Evolutionary conservation across 2,888 invertebrate species (phyloP), one percentile per base, ranked within the genome.

Genomic region (Coecobrya sp.): DNA sequence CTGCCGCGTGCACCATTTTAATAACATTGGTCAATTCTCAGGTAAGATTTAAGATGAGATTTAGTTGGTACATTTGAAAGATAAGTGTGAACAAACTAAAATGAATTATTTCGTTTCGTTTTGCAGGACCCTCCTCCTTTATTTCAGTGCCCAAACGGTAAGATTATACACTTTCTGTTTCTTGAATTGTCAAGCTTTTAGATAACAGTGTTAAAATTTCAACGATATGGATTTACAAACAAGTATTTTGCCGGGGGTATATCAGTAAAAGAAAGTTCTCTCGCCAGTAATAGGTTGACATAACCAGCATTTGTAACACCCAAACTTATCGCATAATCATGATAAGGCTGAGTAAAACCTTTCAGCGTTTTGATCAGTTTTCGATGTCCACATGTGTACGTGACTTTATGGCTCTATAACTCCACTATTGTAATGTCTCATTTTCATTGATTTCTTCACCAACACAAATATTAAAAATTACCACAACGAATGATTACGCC

Each of bases 101-200:
- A 19, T 19, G 10, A 52, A 30, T 62, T 19, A 62, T 49, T 27
- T 70, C 16, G 11, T 55, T 55, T 86, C 85, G 13, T 91, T 65
- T 22, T 94, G 45, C 93, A 94, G 94, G 93, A 94, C 86, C 93
- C 95, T 86, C 91, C 93, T 79, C 89, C 93, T 16, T 93, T 95
- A 86, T 95, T 95, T 93, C 95, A 95, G 86, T 95, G 95, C 93
- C 95, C 95, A 73, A 93, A 94, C 89, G 95, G 95, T 95, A 94
- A 95, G 95, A 68, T 45, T 10, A n/a, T 73, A 19, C n/a, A 73
- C 42, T 73, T 73, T 73, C 73, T 42, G 19, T 45, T 65, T 27
- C 65, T 65, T 27, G 4, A 3, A 36, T 36, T 36, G 36, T 49
- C n/a, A n/a, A n/a, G n/a, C n/a, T n/a, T n/a, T n/a, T n/a, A n/a